Percentiles rank a stretch among this genome's conserved stretches.
Conservation (phyloP, 2,888 invertebrate genomes). For the Agriopis leucophaearia region DNA sequence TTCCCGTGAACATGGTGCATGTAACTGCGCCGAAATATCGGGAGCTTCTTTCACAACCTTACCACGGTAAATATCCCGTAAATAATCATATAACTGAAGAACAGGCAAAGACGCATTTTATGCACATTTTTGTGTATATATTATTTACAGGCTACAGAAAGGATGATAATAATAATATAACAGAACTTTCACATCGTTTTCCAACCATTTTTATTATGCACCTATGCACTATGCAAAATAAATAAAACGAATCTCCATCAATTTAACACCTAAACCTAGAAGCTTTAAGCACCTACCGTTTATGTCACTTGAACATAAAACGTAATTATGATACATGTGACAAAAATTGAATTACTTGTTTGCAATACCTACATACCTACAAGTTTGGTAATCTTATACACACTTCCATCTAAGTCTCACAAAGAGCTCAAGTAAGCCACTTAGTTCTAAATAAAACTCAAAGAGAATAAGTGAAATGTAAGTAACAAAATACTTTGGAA, state of each 20-base stretch:
- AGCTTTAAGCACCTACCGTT: not conserved
- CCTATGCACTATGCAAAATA: not conserved
- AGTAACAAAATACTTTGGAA: conserved; percentile 38
- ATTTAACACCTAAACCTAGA: not conserved
- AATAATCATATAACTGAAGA: no score
- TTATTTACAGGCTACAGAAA: no score
- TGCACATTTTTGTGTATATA: no score
- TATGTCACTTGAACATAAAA: not conserved
- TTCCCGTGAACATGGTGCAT: no score
- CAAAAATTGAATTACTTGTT: not conserved
- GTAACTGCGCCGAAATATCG: no score
- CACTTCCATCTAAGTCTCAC: not conserved
- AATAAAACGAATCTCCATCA: no score
- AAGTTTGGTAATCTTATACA: not conserved
- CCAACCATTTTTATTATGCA: not conserved
- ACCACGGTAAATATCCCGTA: no score
- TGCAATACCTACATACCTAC: not conserved
- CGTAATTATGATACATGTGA: not conserved
- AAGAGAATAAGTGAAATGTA: conserved; percentile 41
- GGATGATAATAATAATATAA: no score
- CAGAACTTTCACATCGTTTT: not conserved
- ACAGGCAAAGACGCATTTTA: no score
- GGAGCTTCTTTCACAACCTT: no score
- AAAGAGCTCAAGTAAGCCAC: not conserved
- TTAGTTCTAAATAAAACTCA: conserved; percentile 26